Percentiles rank a stretch among this genome's conserved stretches.
phyloP scores from a whole-genome alignment of 2,797 vertebrate genomes.

The Characodon lateralis region DNA sequence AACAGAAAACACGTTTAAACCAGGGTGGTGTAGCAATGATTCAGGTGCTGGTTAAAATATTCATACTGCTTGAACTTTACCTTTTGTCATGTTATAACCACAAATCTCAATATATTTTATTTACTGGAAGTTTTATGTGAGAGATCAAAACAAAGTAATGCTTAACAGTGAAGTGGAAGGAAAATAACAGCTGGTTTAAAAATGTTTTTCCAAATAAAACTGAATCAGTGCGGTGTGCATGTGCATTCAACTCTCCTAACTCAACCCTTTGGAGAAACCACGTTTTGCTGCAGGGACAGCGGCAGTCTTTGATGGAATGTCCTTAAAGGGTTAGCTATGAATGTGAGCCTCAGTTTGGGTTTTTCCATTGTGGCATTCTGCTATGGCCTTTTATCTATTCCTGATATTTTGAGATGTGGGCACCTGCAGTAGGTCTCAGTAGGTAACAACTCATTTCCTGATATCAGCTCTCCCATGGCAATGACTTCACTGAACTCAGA shows the following conservation, averaged over 20 bases:
- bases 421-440: neutral
- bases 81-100: neutral
- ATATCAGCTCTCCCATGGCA: neutral
- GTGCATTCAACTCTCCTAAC: neutral
- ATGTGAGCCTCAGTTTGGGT: neutral
- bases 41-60: neutral
- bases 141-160: neutral
- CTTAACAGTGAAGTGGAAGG: neutral
- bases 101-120: neutral
- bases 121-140: constrained; percentile 1
- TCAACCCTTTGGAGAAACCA: neutral
- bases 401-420: neutral
- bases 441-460: neutral
- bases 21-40: neutral
- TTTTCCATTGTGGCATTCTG: neutral
- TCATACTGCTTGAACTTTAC: neutral
- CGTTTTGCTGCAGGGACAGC: neutral
- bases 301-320: neutral
- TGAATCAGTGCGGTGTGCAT: neutral
- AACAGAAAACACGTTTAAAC: neutral
- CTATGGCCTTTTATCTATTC: neutral
- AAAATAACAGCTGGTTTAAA: neutral
- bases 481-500: neutral
- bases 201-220: neutral
- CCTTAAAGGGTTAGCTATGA: neutral